Percentiles rank a stretch among this genome's conserved stretches.
These are phyloP conservation scores for Esox lucius DNA, from an alignment of 2,797 vertebrate species.

Conservation along the genomic window DNA sequence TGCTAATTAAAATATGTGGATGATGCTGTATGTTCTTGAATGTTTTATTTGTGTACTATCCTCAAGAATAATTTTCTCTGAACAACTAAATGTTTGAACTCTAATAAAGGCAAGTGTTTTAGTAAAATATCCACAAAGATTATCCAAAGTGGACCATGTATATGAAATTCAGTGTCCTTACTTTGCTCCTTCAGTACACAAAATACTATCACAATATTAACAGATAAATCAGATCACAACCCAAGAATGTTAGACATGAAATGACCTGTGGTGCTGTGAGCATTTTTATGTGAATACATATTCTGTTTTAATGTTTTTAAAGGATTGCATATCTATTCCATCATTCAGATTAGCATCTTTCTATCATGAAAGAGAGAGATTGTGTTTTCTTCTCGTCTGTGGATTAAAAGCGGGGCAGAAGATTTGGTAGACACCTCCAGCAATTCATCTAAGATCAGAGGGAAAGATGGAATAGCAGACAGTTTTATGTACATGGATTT, in stretches of 20 bases:
- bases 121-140: slow-evolving; percentile 33
- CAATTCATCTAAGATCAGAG: slow-evolving; percentile 27
- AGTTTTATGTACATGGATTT: slow-evolving; percentile 21
- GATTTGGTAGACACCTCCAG: slow-evolving; percentile 20
- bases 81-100: slow-evolving; percentile 58
- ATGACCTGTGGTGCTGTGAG: slow-evolving; percentile 1
- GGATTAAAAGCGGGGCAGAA: slow-evolving; percentile 23
- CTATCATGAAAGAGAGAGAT: not conserved
- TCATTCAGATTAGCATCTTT: slow-evolving; percentile 9
- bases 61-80: slow-evolving; percentile 51
- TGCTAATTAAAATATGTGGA: slow-evolving; percentile 66
- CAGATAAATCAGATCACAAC: not conserved
- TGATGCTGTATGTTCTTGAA: slow-evolving; percentile 64
- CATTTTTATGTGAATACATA: not conserved
- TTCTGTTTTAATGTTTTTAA: not conserved
- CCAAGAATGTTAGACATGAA: not conserved
- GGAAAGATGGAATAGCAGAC: slow-evolving; percentile 18
- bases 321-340: not conserved
- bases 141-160: slow-evolving; percentile 10
- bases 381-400: not conserved
- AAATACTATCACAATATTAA: not conserved
- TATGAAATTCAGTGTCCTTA: not conserved
- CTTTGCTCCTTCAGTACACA: not conserved
- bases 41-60: slow-evolving; percentile 55
- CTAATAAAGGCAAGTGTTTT: slow-evolving; percentile 60